Conservation (phyloP, 2,113 vertebrate genomes). For the Calonectris borealis region DNA sequence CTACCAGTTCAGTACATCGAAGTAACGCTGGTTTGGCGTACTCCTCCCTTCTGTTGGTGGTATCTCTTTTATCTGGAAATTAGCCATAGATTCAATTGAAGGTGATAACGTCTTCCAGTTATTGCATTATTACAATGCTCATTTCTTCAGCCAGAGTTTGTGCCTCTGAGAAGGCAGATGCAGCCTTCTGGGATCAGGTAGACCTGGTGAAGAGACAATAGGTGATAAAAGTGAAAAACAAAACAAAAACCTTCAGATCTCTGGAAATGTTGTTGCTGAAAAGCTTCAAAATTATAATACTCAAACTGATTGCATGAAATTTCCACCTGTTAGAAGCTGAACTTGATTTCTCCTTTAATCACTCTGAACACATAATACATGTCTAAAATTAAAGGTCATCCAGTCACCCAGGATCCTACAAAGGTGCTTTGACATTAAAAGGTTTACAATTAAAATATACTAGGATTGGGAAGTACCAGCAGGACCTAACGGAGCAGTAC, state of each 20-base stretch:
- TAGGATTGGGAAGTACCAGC: not conserved
- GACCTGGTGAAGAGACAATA: not conserved
- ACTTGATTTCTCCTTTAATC: constrained; percentile 36
- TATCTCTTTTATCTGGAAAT: not conserved
- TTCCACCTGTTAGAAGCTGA: constrained; percentile 45
- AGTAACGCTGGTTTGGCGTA: not conserved
- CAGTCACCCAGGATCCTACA: not conserved
- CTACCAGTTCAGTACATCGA: not conserved
- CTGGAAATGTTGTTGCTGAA: not conserved
- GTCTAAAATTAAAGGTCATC: constrained; percentile 40
- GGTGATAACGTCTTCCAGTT: not conserved
- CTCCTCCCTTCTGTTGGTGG: not conserved
- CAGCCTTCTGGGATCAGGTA: not conserved
- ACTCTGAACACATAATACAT: constrained; percentile 1
- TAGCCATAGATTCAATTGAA: not conserved
- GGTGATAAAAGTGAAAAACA: not conserved
- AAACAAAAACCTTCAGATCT: not conserved
- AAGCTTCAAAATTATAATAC: not conserved
- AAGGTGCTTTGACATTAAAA: not conserved
- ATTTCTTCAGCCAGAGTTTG: not conserved
- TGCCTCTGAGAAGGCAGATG: not conserved
- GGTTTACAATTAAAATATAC: not conserved
- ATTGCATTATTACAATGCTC: not conserved
- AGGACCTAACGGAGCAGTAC: not conserved
- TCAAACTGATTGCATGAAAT: constrained; percentile 6